Conservation (phyloP, 2,888 invertebrate species). For the Dione vanillae region DNA sequence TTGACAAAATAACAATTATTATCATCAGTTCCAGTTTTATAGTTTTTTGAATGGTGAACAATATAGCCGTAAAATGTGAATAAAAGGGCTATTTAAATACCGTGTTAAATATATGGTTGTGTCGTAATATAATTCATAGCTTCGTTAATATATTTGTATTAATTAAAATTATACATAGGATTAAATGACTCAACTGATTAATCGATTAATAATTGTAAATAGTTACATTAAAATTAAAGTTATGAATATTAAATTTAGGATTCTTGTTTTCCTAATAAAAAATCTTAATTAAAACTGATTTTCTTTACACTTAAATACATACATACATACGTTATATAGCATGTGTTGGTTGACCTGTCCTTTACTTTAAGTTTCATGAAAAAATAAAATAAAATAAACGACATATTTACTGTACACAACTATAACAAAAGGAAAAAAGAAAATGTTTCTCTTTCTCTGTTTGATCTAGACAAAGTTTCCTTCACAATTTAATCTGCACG, state of each 20-base stretch:
- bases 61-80: constrained; percentile 61
- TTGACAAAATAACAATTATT: constrained; percentile 70
- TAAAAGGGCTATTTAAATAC: constrained; percentile 62
- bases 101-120: constrained; percentile 85
- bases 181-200: constrained; percentile 73
- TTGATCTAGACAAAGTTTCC: too few relatives aligned
- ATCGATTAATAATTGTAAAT: constrained; percentile 78
- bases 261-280: constrained; percentile 83
- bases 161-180: constrained; percentile 74
- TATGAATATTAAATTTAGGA: constrained; percentile 69
- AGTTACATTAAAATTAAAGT: constrained; percentile 62
- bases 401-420: too few relatives aligned
- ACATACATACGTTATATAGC: not conserved
- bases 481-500: too few relatives aligned
- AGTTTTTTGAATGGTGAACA: constrained; percentile 79
- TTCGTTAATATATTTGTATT: constrained; percentile 78
- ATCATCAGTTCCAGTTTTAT: constrained; percentile 82
- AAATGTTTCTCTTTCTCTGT: too few relatives aligned
- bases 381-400: too few relatives aligned
- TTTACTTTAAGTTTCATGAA: too few relatives aligned
- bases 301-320: constrained; percentile 48
- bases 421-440: too few relatives aligned
- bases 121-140: constrained; percentile 82
- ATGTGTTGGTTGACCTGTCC: too few relatives aligned
- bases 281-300: constrained; percentile 57